These are phyloP conservation scores for Aotus griseimembra DNA, from an alignment of 2,797 vertebrate species.

Conservation along the genomic window DNA sequence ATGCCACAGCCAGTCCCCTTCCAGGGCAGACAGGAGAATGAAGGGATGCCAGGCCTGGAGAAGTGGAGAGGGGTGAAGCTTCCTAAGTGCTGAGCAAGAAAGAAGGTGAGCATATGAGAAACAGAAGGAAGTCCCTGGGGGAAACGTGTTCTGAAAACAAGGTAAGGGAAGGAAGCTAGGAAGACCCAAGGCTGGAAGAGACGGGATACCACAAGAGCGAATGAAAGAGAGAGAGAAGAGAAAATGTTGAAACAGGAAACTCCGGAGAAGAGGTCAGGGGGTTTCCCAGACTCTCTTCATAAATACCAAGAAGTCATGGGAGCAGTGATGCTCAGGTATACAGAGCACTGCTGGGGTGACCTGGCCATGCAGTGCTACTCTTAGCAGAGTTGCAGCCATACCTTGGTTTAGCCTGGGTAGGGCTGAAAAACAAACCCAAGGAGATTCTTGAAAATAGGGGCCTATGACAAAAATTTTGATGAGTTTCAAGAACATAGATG, in stretches of 20 bases:
- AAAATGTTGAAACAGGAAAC: not conserved
- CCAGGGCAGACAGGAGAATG: accelerated
- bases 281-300: not conserved
- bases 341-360: too few species aligned
- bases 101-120: not conserved
- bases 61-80: not conserved
- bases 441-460: not conserved
- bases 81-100: not conserved
- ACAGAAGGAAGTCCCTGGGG: too few species aligned
- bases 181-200: not conserved
- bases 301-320: not conserved
- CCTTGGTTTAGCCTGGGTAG: not conserved
- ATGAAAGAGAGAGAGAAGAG: not conserved
- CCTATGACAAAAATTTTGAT: not conserved
- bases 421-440: not conserved
- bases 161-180: not conserved
- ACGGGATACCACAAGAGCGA: not conserved
- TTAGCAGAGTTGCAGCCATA: not conserved
- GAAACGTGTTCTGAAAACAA: not conserved
- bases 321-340: not conserved
- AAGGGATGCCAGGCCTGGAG: too few species aligned
- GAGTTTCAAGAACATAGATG: not conserved
- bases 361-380: accelerated
- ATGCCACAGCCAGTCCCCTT: not conserved
- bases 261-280: too few species aligned